Evolutionary conservation across 2,797 vertebrate species (phyloP).

Genomic region (Semotilus atromaculatus): DNA sequence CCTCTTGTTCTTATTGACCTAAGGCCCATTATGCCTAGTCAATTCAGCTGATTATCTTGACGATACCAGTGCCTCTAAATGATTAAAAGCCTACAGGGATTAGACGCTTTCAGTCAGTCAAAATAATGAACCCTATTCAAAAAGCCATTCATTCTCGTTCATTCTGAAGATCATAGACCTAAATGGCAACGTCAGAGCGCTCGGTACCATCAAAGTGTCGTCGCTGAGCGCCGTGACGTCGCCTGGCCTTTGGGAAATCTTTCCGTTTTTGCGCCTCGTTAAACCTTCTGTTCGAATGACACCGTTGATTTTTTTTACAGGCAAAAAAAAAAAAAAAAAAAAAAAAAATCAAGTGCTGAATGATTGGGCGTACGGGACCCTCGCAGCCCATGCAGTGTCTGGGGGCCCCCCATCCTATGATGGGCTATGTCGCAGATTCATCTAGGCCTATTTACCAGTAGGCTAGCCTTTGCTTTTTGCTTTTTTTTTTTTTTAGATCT

Average conservation of each 20-base stretch:
- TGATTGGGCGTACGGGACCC: neutral
- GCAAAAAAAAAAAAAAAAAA: neutral
- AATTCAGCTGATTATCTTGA: neutral
- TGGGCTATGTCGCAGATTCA: neutral
- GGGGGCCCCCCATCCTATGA: neutral
- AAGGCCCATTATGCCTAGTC: neutral
- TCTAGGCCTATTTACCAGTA: neutral
- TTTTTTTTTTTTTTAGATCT: neutral
- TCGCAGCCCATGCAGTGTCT: too few species aligned
- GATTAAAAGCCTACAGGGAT: slow-evolving; percentile 3
- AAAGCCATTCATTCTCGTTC: neutral
- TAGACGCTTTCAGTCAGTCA: neutral
- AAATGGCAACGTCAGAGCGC: slow-evolving; percentile 6
- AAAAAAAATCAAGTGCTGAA: neutral
- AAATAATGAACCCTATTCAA: neutral
- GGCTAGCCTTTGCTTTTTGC: too few species aligned
- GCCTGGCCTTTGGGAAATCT: slow-evolving; percentile 2
- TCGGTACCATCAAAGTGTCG: neutral
- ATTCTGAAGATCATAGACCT: neutral
- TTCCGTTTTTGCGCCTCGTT: slow-evolving; percentile 10
- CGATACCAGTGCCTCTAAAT: neutral
- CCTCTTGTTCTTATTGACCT: slow-evolving; percentile 16
- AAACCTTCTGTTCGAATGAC: slow-evolving; percentile 12
- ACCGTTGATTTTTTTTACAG: neutral
- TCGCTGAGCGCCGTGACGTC: neutral